Evolutionary conservation across 2,797 vertebrate species (phyloP).

Genomic region (Cryptoblepharus egeriae): DNA sequence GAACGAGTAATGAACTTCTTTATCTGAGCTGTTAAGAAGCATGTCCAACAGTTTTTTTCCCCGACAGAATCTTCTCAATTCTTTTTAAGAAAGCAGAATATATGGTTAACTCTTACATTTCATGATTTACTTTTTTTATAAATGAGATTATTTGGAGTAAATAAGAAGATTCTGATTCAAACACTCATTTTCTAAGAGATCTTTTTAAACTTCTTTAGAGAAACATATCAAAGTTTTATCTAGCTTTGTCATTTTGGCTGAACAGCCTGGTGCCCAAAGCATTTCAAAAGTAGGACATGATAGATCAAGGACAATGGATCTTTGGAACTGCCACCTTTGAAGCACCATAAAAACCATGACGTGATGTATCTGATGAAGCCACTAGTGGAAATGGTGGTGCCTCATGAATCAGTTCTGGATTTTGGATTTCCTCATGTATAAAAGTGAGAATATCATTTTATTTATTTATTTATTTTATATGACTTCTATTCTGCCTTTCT

Average conservation of each 20-base stretch:
- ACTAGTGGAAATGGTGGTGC: too few species aligned
- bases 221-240: background rate
- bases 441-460: too few species aligned
- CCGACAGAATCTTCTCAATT: background rate
- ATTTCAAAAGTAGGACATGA: too few species aligned
- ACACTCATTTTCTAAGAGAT: background rate
- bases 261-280: too few species aligned
- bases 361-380: too few species aligned
- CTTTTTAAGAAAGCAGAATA: constrained; percentile 38
- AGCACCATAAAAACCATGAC: too few species aligned
- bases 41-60: constrained; percentile 23
- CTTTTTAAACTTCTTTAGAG: background rate
- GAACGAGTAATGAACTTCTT: constrained; percentile 45
- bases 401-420: too few species aligned
- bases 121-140: background rate
- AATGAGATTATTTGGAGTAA: background rate
- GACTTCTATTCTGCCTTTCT: too few species aligned
- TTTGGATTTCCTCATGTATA: too few species aligned
- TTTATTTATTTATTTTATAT: too few species aligned
- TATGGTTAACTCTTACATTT: constrained; percentile 17
- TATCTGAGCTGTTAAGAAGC: constrained; percentile 23
- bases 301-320: too few species aligned
- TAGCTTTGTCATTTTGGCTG: background rate
- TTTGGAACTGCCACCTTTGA: too few species aligned
- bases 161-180: background rate